Evolutionary conservation across 2,797 vertebrate species (phyloP), one percentile per base, ranked within the genome.

Genomic region (Oreonectes daqikongensis): DNA sequence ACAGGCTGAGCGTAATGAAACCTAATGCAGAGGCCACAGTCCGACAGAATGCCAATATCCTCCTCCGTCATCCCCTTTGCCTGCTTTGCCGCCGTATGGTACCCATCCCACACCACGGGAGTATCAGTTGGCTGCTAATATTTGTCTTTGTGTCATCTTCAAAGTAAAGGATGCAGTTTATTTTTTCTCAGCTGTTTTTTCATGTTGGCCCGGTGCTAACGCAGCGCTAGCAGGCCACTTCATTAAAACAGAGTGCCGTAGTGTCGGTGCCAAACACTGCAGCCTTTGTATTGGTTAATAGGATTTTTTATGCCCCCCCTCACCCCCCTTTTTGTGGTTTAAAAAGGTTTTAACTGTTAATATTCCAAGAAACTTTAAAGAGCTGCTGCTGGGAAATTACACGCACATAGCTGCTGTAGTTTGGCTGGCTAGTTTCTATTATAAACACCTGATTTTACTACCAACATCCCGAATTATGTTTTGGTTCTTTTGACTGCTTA

Each of bases 221-320:
- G 81, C 79, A 65, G 72, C 35, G 59, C 60, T 82, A 83, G 76
- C 74, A 14, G 66, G 80, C 64, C 74, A 69, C 77, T 85, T 77
- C 79, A 83, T 84, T 82, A 80, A 79, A 79, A 73, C 71, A 61
- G 72, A 80, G 81, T 78, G 81, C 84, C 82, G 78, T 77, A 80
- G 82, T 82, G 78, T 88, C 82, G 70, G 78, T 18, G 72, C 79
- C 77, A 86, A 90, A 91, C 87, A 91, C 85, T 87, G 72, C 75
- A 69, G 86, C 84, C 90, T 91, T 92, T 92, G 90, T 91, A 83
- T 83, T 32, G 79, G 59, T 57, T 91, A 92, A 92, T 92, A 89
- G 89, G 90, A 91, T 93, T 93, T 89, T 38, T 87, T 89, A 90
- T 91, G 87, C 88, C 71, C 61, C 52, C 44, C 48, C 53, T 30